Percentiles rank a stretch among this genome's conserved stretches.
These are phyloP conservation scores for Hemaris fuciformis DNA, from an alignment of 2,888 invertebrate genomes.

Conservation along the genomic window DNA sequence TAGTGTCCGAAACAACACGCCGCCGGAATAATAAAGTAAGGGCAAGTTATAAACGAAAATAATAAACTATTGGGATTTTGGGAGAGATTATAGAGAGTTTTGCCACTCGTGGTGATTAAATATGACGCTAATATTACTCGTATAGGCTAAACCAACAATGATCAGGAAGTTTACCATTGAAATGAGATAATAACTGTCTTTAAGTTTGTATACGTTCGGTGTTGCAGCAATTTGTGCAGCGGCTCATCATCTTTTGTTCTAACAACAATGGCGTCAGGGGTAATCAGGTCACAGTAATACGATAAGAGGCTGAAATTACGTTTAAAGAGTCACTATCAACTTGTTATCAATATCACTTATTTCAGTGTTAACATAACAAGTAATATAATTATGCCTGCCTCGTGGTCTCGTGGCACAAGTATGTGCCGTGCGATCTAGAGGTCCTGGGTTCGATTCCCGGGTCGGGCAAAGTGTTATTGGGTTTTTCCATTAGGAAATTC, in stretches of 20 bases:
- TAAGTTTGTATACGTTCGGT: neutral
- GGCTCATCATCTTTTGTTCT: neutral
- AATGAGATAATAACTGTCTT: neutral
- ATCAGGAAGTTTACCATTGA: neutral
- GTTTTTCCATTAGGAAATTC: too few species aligned
- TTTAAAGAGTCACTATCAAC: neutral
- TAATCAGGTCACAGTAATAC: neutral
- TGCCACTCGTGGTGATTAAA: neutral
- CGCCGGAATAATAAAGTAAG: constrained; percentile 31
- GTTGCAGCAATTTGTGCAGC: neutral
- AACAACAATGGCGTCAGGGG: neutral
- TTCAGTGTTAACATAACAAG: too few species aligned
- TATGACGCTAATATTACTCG: neutral
- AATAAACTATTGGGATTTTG: constrained; percentile 26
- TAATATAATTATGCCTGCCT: too few species aligned
- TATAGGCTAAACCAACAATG: neutral
- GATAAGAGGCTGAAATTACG: neutral
- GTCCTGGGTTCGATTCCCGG: too few species aligned
- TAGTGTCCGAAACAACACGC: constrained; percentile 36
- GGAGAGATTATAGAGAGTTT: neutral
- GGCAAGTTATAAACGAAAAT: constrained; percentile 29
- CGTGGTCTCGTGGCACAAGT: too few species aligned
- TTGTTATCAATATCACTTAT: too few species aligned
- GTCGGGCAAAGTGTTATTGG: too few species aligned
- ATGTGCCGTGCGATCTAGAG: too few species aligned